Evolutionary conservation across 2,113 vertebrate genomes (phyloP), one percentile per base, ranked within the genome.

Genomic region (Tychaedon coryphoeus): DNA sequence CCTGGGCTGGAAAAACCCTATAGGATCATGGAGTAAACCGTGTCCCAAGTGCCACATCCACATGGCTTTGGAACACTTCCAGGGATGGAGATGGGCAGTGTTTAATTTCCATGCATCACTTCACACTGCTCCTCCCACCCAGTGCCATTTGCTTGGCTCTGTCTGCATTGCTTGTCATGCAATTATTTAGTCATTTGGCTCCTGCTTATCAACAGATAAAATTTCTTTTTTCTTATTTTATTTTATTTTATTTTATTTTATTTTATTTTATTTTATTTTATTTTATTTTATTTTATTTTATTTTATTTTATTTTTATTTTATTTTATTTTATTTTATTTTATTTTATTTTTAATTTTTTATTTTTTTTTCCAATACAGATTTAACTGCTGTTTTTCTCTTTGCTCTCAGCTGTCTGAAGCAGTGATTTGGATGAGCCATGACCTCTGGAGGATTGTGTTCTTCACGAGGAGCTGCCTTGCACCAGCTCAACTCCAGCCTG

Each of bases 201-300:
- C 6, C 17, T 38, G 77, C 6, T 28, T 74, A 87, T 47, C 23
- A 50, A 36, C 33, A 75, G 7, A n/a, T 15, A 22, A 80, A 54
- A 2, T 17, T 2, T 14, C 6, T 14, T 38, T 26, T 2, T 4
- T 6, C 3, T n/a, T 13, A 7, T 3, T 2, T 6, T 4, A 38
- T n/a, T n/a, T n/a, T n/a, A n/a, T n/a, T n/a, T n/a, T n/a, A n/a
- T n/a, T n/a, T n/a, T n/a, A n/a, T n/a, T n/a, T n/a, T n/a, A n/a
- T n/a, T n/a, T n/a, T n/a, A n/a, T n/a, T n/a, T n/a, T n/a, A n/a
- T n/a, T n/a, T n/a, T n/a, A n/a, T n/a, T n/a, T n/a, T n/a, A n/a
- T n/a, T n/a, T n/a, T n/a, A n/a, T n/a, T n/a, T n/a, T n/a, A n/a
- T n/a, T n/a, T n/a, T n/a, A n/a, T n/a, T n/a, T n/a, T n/a, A n/a